Conservation (phyloP, 2,797 vertebrate species). For the Ibycter americanus region DNA sequence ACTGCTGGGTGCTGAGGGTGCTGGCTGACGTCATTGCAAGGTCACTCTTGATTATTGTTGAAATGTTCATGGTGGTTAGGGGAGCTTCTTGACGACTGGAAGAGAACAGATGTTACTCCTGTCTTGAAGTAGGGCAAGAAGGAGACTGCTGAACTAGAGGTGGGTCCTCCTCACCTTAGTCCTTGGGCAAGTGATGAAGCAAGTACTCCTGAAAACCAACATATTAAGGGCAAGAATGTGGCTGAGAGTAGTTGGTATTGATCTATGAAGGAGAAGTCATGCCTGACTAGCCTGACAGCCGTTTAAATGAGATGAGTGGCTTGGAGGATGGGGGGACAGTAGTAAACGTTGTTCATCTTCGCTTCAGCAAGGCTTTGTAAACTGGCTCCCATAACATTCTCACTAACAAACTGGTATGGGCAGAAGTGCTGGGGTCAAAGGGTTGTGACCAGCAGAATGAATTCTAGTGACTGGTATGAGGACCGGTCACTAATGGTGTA, state of each 20-base stretch:
- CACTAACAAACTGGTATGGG: rapidly evolving
- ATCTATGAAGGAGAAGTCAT: background rate
- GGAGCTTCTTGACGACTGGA: background rate
- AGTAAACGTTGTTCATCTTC: background rate
- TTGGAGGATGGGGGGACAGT: background rate
- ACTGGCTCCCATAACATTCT: rapidly evolving
- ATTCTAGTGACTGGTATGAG: background rate
- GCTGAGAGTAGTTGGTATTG: background rate
- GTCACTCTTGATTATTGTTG: background rate
- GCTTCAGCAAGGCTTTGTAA: background rate
- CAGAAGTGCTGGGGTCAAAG: background rate
- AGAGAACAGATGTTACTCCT: background rate
- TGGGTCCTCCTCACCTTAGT: background rate
- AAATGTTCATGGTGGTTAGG: background rate
- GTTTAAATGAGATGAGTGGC: background rate
- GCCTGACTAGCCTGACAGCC: background rate
- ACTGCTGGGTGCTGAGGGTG: background rate
- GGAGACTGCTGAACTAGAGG: background rate
- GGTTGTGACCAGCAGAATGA: background rate
- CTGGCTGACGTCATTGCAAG: background rate
- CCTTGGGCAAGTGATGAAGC: background rate
- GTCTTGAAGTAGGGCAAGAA: background rate
- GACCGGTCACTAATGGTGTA: background rate
- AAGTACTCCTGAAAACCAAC: background rate
- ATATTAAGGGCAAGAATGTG: background rate